Base-by-base conservation (phyloP, 2,113 vertebrate species). In the Ellobius talpinus region DNA sequence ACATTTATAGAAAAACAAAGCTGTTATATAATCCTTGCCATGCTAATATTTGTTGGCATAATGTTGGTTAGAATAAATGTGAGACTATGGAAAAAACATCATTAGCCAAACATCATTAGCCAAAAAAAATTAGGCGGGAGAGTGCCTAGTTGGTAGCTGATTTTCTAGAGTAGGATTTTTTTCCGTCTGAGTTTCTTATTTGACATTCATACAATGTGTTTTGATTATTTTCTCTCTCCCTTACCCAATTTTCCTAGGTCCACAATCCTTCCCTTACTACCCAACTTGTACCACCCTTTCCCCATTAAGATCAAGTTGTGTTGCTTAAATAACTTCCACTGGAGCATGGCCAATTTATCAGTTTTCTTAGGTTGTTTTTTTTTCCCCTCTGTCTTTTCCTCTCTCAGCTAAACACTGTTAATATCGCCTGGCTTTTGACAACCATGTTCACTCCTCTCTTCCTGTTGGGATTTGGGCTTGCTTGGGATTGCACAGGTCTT, bases 21-120 rank as follows among this genome's bases (percentile, higher is more conserved):
- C 36, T 24, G 33, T 79, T 84, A 90, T 84, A 74, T 81, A 52
- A 89, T 91, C 73, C 79, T 93, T 58, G 31, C 79, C 63, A 94
- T 36, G 72, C 23, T 82, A 36, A 85, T 7, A 5, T 45, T 85
- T 86, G 29, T 79, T 87, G 36, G 55, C 19, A 70, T 47, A 89
- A 88, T 45, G 29, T 82, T 82, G 45, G 36, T 47, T 79, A 81
- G 73, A 42, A 47, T 39, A 50, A 90, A 92, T 52, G 45, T 10
- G 2, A 92, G 42, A 88, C 23, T 2, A 16, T 79, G n/a, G 5
- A 55, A 14, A 84, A 85, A 76, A 81, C 36, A 47, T 68, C 89
- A 85, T 61, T 89, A 91, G n/a, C 55, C 31, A 55, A 55, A 55
- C 36, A 47, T 68, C 89, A 85, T 61, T 89, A 91, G n/a, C 55